These are phyloP conservation scores for Trichogramma evanescens DNA, from an alignment of 2,888 invertebrate genomes.

Conservation along the genomic window DNA sequence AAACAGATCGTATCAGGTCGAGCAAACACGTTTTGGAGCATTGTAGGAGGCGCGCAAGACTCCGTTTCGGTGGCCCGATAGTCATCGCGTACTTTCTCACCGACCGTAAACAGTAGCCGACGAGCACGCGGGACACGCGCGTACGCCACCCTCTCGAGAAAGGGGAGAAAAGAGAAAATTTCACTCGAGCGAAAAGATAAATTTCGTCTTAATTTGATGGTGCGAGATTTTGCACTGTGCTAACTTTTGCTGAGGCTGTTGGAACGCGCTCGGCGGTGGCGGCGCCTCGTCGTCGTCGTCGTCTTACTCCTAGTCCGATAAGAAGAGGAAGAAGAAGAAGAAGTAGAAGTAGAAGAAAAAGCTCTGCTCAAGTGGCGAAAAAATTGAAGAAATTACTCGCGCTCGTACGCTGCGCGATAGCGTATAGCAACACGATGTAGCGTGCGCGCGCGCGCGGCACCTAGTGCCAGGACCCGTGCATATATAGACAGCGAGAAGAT, in stretches of 20 bases:
- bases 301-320: neutral
- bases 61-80: too few relatives aligned
- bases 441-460: conserved; percentile 2
- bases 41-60: too few relatives aligned
- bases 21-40: too few relatives aligned
- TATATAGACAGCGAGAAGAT: neutral
- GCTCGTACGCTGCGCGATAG: neutral
- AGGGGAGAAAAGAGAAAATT: conserved; percentile 5
- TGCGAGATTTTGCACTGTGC: conserved; percentile 16
- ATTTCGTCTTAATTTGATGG: conserved; percentile 20
- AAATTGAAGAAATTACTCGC: conserved; percentile 17
- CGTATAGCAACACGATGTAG: conserved; percentile 3
- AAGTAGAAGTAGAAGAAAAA: neutral
- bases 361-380: conserved; percentile 15
- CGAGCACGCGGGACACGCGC: neutral
- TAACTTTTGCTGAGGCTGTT: conserved; percentile 7
- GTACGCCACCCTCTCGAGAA: neutral
- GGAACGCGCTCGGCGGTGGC: too few relatives aligned
- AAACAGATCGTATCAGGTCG: too few relatives aligned
- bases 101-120: conserved; percentile 6
- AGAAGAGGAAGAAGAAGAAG: neutral
- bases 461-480: neutral
- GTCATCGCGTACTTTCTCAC: neutral
- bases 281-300: neutral
- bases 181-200: conserved; percentile 12